phyloP scores from a whole-genome alignment of 2,797 vertebrate species.

The Chaunax sp. region DNA sequence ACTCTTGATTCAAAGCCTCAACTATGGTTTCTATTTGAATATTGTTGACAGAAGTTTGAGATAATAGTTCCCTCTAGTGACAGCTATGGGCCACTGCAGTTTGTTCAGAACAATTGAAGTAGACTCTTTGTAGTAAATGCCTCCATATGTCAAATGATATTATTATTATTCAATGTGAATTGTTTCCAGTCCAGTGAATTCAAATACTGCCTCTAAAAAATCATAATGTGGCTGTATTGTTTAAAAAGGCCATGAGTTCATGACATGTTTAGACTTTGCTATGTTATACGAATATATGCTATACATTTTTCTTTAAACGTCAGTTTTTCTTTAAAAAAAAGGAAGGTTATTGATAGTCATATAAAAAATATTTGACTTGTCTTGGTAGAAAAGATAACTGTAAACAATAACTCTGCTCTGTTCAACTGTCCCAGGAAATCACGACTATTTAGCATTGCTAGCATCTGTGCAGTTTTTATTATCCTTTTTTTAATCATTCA shows the following conservation, averaged over 20 bases:
- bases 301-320: neutral
- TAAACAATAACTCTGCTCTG: neutral
- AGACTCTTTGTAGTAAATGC: no score
- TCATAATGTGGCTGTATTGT: neutral
- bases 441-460: neutral
- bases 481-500: no score
- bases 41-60: neutral
- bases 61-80: constrained; percentile 35
- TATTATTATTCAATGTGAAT: neutral
- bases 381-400: neutral
- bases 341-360: neutral
- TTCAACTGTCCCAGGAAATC: neutral
- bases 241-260: no score
- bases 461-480: neutral
- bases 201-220: no score
- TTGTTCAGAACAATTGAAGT: neutral
- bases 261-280: no score
- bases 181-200: no score
- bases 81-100: neutral
- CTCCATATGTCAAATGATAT: neutral
- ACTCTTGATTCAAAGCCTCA: neutral
- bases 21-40: neutral
- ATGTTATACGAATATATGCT: no score
- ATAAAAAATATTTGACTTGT: neutral
- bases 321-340: neutral